Base-by-base conservation (phyloP, 2,797 vertebrate genomes). In the Sebastes glaucus region DNA sequence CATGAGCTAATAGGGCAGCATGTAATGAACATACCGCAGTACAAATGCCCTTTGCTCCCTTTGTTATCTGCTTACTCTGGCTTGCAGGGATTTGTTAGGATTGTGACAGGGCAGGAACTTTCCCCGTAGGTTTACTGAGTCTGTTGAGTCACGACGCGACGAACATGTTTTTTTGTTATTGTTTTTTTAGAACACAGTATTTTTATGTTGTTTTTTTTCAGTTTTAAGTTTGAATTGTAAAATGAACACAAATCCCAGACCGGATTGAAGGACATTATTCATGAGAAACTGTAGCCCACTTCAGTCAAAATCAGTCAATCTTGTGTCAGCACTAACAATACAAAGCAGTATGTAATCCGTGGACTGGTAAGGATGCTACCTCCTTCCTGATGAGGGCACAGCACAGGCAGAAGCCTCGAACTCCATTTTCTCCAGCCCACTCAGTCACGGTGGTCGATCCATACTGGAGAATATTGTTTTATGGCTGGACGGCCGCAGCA, bases 381-480 rank as follows among this genome's bases (percentile, higher is more conserved):
- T 59, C 16, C 11, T 60, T 75, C 38, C 71, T 25, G 62, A 79
- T 22, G 25, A 69, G n/a, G 71, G 16, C 56, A 28, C 22, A 65
- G 20, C 56, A 28, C 20, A 67, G 65, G 7, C 75, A 63, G 49
- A 53, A 86, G 71, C 52, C 46, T 61, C 38, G 23, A 73, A 75
- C 83, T 88, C 66, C 33, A 70, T 87, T 90, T 87, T 85, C 79
- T 71, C 42, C 25, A 14, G 53, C 78, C 63, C 75, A 81, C 77
- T 86, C 66, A 61, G 74, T 77, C 82, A 72, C 49, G 69, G 77
- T 71, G 69, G 75, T 65, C 61, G 13, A 88, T 87, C 81, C 80
- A 81, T 80, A 82, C 53, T 32, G 59, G 66, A 79, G 80, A 90
- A 74, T 78, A 86, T 86, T 84, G 75, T 87, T 92, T 92, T 83